Evolutionary conservation across 2,797 vertebrate genomes (phyloP).

Genomic region (Peromyscus eremicus): DNA sequence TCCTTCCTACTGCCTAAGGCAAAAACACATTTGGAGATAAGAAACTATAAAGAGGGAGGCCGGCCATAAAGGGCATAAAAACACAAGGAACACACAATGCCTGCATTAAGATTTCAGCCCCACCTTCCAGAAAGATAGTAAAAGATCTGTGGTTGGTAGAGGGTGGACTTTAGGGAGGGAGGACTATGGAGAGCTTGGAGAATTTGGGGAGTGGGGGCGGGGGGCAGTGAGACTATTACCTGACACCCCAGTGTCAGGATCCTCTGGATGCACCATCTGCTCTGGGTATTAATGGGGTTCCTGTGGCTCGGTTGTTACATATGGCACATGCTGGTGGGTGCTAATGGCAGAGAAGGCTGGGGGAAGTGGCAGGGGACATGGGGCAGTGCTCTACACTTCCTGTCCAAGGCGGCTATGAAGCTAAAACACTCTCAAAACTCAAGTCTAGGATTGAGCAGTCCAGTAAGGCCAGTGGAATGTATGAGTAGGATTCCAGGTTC

Average conservation of each 20-base stretch:
- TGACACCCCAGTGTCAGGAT: not conserved
- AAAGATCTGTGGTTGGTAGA: not conserved
- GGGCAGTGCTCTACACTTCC: not conserved
- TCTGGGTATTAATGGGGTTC: accelerated
- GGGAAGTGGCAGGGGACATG: accelerated
- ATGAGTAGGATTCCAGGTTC: not conserved
- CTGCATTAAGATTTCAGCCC: accelerated
- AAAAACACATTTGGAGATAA: not conserved
- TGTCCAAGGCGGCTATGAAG: not conserved
- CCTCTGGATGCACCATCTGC: not conserved
- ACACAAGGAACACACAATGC: not conserved
- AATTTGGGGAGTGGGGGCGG: not conserved
- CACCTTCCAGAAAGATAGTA: not conserved
- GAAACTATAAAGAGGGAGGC: not conserved
- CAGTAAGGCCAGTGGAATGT: not conserved
- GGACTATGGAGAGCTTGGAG: not conserved
- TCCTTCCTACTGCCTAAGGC: not conserved
- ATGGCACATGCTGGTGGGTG: too few species aligned
- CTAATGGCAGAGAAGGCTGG: not conserved
- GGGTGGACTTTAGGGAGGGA: too few species aligned
- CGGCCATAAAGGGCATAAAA: not conserved
- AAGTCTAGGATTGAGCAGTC: not conserved
- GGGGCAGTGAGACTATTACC: accelerated
- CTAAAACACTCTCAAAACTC: not conserved
- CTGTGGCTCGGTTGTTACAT: accelerated